Conservation (phyloP, 1,140 invertebrate genomes). For the Eriocheir sinensis region DNA sequence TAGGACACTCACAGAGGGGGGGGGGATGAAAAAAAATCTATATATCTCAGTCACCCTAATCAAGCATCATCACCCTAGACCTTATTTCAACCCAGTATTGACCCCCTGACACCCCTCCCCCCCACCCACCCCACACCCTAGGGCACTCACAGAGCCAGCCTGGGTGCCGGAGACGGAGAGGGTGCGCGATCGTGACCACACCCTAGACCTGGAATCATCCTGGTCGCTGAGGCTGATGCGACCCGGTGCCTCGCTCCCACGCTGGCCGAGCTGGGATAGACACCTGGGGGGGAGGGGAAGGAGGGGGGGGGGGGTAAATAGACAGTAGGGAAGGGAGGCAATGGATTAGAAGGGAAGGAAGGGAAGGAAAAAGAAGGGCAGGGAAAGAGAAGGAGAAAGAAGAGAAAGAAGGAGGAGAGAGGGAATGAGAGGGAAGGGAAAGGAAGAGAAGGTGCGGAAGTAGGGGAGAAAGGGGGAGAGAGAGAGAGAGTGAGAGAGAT, state of each 20-base stretch:
- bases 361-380: neutral
- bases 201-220: slow-evolving; percentile 82
- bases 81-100: no score
- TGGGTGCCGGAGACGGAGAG: slow-evolving; percentile 90
- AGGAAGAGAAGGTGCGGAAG: neutral
- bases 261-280: slow-evolving; percentile 67
- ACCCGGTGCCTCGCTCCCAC: slow-evolving; percentile 79
- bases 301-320: neutral
- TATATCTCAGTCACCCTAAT: no score
- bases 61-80: no score
- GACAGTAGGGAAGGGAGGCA: neutral
- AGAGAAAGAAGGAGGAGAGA: neutral
- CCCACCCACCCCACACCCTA: slow-evolving; percentile 84
- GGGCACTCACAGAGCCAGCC: slow-evolving; percentile 82
- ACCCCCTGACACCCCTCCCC: neutral
- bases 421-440: neutral
- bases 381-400: no score
- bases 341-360: neutral
- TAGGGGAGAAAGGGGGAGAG: neutral
- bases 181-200: slow-evolving; percentile 93
- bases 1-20: no score
- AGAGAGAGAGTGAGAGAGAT: no score
- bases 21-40: no score
- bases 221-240: slow-evolving; percentile 84
- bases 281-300: slow-evolving; percentile 31